Conservation (phyloP, 2,113 vertebrate species). For the Myxocyprinus asiaticus region DNA sequence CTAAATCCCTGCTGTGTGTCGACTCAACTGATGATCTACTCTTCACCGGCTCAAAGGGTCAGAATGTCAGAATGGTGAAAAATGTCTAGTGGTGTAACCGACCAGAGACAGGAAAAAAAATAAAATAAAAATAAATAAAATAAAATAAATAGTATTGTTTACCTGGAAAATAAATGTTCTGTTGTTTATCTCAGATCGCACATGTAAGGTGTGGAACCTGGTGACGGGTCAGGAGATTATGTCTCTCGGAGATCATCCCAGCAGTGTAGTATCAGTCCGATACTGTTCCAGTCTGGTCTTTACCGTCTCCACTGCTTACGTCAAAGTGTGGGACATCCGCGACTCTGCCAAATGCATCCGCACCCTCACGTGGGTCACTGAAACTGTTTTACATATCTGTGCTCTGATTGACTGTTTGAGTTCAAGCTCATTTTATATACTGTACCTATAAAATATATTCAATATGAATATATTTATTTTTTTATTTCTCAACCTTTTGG, state of each 20-base stretch:
- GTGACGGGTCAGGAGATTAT: constrained; percentile 99
- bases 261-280: constrained; percentile 87
- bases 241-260: constrained; percentile 84
- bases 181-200: constrained; percentile 80
- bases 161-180: no score
- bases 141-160: no score
- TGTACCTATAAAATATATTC: no score
- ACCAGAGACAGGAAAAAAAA: no score
- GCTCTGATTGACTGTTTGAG: no score
- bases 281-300: constrained; percentile 96
- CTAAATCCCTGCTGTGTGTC: constrained; percentile 91
- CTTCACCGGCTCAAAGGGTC: constrained; percentile 98
- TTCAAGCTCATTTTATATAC: no score
- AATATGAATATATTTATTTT: no score
- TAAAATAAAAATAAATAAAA: no score
- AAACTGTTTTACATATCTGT: no score
- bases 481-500: no score
- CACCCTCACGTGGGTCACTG: constrained; percentile 85
- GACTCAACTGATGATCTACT: constrained; percentile 96
- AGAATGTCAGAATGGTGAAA: not conserved
- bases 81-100: no score
- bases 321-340: constrained; percentile 98
- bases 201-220: constrained; percentile 99
- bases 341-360: constrained; percentile 96
- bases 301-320: constrained; percentile 90